phyloP scores from a whole-genome alignment of 2,113 vertebrate species.

The Crotalus horridus region DNA sequence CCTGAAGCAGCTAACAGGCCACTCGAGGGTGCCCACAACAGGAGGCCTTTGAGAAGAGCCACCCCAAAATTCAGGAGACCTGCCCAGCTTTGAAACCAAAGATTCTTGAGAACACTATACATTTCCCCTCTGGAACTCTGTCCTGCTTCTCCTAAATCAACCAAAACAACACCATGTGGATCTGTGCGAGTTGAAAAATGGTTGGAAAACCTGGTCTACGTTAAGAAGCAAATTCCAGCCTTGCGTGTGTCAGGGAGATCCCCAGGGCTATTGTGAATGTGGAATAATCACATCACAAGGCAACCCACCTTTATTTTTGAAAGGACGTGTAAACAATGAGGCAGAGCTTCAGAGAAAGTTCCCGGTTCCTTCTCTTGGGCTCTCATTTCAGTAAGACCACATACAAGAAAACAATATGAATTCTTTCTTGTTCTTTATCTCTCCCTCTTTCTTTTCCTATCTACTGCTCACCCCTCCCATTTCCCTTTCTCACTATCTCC shows the following conservation, averaged over 20 bases:
- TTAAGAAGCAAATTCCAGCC: conserved; percentile 47
- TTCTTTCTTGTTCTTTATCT: neutral
- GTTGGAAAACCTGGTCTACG: conserved; percentile 55
- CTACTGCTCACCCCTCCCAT: neutral
- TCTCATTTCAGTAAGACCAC: conserved; percentile 41
- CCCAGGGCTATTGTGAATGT: conserved; percentile 33
- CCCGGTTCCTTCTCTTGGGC: conserved; percentile 26
- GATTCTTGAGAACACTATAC: conserved; percentile 62
- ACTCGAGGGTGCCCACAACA: conserved; percentile 54
- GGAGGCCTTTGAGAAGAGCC: conserved; percentile 56
- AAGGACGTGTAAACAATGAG: conserved; percentile 47
- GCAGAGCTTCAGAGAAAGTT: neutral
- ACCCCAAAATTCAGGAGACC: conserved; percentile 56
- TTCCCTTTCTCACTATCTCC: neutral
- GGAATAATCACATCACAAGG: conserved; percentile 42
- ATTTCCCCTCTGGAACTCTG: conserved; percentile 54
- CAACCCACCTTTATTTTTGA: conserved; percentile 36
- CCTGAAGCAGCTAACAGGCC: conserved; percentile 42
- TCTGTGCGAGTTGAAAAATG: conserved; percentile 43
- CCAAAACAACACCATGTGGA: conserved; percentile 57
- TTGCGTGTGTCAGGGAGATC: conserved; percentile 34
- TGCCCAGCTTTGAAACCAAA: conserved; percentile 64
- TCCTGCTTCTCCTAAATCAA: conserved; percentile 50
- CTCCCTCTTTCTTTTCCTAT: neutral
- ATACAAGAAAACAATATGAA: conserved; percentile 33